Evolutionary conservation across 2,888 invertebrate species (phyloP), one percentile per base, ranked within the genome.

Genomic region (Agrypnus murinus): DNA sequence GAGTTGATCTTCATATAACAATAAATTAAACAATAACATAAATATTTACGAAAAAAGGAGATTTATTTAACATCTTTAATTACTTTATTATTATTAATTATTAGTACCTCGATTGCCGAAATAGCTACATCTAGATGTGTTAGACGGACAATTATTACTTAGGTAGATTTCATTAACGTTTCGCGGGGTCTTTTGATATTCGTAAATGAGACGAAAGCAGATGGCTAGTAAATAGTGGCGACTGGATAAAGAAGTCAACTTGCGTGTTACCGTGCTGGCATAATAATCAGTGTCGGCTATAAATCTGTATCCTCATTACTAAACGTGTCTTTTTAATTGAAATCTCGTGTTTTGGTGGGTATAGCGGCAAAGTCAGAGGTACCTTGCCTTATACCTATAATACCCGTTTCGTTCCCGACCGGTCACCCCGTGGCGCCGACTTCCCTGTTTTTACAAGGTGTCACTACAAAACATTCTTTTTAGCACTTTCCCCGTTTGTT

Each of bases 261-360:
- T 73, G 73, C 74, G 75, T 75, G 77, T 73, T 73, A 73, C 69
- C 63, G 77, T 77, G 75, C 76, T 77, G 77, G 79, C 77, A 78
- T 79, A 80, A 79, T 80, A 80, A 80, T 79, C 77, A 77, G 75
- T 74, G 76, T 76, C 74, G 74, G 74, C 79, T 70, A 84, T 84
- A 84, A 84, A 84, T 84, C 83, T 83, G 81, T 81, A 77, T 78
- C 84, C 87, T 88, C 88, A 88, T 88, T 88, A 88, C 86, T 86
- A 87, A 87, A 84, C 87, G 85, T 87, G 88, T 88, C 86, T 85
- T 86, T 88, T 88, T 89, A 89, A 89, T 88, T 88, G 88, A 88
- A 88, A 88, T 89, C 86, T 87, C 87, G 86, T 89, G 88, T 88
- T 87, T 87, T 86, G 78, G 81, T 80, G 78, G 81, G 78, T 78